Base-by-base conservation (phyloP, 2,797 vertebrate genomes). In the Danio aesculapii region DNA sequence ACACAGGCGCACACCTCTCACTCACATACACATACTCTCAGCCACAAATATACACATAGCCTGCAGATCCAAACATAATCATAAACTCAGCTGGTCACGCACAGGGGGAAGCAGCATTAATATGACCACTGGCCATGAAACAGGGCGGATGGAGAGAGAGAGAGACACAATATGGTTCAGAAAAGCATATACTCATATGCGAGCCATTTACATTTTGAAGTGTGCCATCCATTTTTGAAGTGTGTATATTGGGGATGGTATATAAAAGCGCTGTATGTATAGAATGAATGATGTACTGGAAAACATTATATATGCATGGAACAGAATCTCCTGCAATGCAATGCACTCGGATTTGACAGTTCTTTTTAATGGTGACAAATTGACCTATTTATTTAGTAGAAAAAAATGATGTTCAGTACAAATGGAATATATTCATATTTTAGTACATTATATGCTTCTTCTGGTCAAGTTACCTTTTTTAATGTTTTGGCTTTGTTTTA, bases 51-150 rank as follows among this genome's bases (percentile, higher is more conserved):
- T 70, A 52, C 43, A 92, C 92, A 94, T 91, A 89, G 88, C 88
- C 90, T 89, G 89, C 91, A 92, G 93, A 91, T 88, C 87, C 91
- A 81, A 81, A 83, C 84, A 78, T 75, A 75, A 81, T 84, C 84
- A 84, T 76, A 74, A 81, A 84, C 77, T 78, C 73, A 78, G 84
- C 77, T 70, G 79, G 81, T 78, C 69, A 71, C 30, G 67, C 64
- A 78, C 82, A 75, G 71, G 50, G 17, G 50, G 67, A 70, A 70
- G 46, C 14, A 4, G 75, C 69, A 76, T 77, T 71, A 77, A 77
- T 81, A 74, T 81, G 62, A 41, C 81, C 43, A 64, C 41, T 49
- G 66, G 81, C 74, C 12, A 63, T 55, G 39, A 46, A 61, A 58
- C 61, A 12, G 43, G 30, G 46, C 1, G 46, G 73, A 58, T 43